Conservation (phyloP, 2,888 invertebrate species). For the Drosophila mulleri region DNA sequence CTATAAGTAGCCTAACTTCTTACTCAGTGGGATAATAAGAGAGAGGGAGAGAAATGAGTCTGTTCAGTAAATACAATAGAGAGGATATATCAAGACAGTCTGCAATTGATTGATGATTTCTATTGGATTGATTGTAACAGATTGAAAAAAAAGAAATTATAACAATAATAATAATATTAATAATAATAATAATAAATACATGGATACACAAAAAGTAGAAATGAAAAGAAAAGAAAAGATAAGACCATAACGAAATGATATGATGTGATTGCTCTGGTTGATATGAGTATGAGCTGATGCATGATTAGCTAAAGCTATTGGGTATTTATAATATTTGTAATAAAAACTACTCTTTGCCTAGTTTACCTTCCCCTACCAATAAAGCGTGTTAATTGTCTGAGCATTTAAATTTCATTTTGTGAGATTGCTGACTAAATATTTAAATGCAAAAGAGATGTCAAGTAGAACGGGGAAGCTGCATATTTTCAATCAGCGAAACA, state of each 20-base stretch:
- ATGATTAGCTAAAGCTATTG: too few relatives aligned
- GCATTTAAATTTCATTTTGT: background rate
- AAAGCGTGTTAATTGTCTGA: background rate
- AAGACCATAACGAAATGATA: background rate
- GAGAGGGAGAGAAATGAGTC: background rate
- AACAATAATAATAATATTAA: too few relatives aligned
- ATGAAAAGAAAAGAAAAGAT: too few relatives aligned
- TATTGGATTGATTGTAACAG: background rate
- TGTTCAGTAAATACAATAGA: background rate
- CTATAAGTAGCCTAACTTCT: too few relatives aligned
- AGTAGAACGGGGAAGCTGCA: constrained; percentile 20
- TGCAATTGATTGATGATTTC: background rate
- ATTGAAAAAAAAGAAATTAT: too few relatives aligned
- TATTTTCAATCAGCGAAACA: constrained; percentile 41
- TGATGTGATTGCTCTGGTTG: background rate
- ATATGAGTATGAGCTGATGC: background rate
- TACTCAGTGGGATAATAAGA: too few relatives aligned
- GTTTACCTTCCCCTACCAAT: too few relatives aligned
- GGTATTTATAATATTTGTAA: too few relatives aligned
- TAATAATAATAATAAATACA: too few relatives aligned
- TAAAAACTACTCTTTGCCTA: too few relatives aligned
- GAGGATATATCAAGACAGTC: background rate
- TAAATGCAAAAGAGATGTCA: constrained; percentile 44
- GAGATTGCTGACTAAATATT: constrained; percentile 57
- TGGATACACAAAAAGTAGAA: too few relatives aligned